Evolutionary conservation across 2,113 vertebrate species (phyloP), one percentile per base, ranked within the genome.

Genomic region (Heterotis niloticus): DNA sequence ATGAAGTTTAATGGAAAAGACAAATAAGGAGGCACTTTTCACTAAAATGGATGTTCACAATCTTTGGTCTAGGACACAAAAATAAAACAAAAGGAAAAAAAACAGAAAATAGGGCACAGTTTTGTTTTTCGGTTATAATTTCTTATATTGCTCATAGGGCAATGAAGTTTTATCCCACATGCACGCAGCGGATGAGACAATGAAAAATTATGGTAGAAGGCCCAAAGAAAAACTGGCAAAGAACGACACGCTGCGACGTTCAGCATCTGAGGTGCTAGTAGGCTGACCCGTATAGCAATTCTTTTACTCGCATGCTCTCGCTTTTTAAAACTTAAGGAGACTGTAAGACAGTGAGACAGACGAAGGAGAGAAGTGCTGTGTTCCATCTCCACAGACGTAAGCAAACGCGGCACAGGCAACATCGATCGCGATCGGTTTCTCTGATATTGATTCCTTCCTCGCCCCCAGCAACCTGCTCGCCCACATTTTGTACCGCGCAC

Each of bases 371-470:
- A 28, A 65, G 44, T n/a, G 51, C 62, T 44, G 62, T 65, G 26
- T 56, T 13, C 76, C 76, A 26, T 59, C 59, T 64, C 65, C 65
- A 29, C 51, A 68, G 51, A 67, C 62, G 64, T 34, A 29, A 57
- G 64, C 52, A 65, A 57, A 34, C 44, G 24, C 76, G 23, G 76
- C 54, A 29, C 88, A 90, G 90, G 90, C 91, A 89, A 89, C 90
- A 87, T 90, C 92, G 91, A 93, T 92, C 90, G 90, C 90, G 89
- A 93, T 93, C 92, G 91, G 92, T 92, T 92, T 93, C 90, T 90
- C 85, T 83, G 85, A 82, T 93, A 93, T 93, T 87, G 91, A 93
- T 90, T 87, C 89, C 88, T 88, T 89, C 88, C 88, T 86, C 88
- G 88, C 91, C 90, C 91, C 89, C 86, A 92, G 90, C 90, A 88